phyloP scores from a whole-genome alignment of 1,140 invertebrate species.

The Drosophila tristis region DNA sequence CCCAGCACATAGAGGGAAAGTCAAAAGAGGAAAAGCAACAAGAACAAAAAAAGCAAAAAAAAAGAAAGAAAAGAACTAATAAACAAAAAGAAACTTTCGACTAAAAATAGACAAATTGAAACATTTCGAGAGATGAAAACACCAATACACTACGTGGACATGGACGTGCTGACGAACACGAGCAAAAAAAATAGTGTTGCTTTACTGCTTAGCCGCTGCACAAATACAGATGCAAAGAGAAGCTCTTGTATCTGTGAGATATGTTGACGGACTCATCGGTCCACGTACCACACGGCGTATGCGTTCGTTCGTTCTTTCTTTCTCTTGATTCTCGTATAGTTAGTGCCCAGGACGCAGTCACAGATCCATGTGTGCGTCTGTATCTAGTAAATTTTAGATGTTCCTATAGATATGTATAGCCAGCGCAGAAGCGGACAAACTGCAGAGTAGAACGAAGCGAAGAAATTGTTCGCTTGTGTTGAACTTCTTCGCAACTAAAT shows the following conservation, averaged over 20 bases:
- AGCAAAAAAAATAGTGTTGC: conserved; percentile 34
- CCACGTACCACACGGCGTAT: conserved; percentile 71
- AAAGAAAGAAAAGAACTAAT: conserved; percentile 67
- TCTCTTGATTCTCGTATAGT: conserved; percentile 15
- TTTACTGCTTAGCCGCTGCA: conserved; percentile 36
- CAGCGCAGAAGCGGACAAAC: conserved; percentile 21
- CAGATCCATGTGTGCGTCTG: conserved; percentile 17
- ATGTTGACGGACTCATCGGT: conserved; percentile 51
- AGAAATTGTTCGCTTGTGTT: conserved; percentile 55
- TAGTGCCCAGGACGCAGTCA: conserved; percentile 61
- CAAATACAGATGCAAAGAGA: neutral
- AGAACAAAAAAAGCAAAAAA: conserved; percentile 33
- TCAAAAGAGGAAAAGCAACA: conserved; percentile 21
- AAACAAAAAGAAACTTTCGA: conserved; percentile 81
- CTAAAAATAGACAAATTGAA: conserved; percentile 82
- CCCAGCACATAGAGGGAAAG: conserved; percentile 30
- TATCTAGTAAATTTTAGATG: conserved; percentile 76
- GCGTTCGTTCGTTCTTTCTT: conserved; percentile 37
- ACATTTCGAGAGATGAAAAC: conserved; percentile 79
- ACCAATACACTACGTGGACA: conserved; percentile 63
- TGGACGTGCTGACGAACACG: conserved; percentile 66
- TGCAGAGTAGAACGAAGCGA: conserved; percentile 36
- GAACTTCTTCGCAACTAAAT: conserved; percentile 84
- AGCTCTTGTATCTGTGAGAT: conserved; percentile 51
- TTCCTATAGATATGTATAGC: conserved; percentile 52